phyloP scores from a whole-genome alignment of 2,888 invertebrate species.

The Drosophila sordidula region DNA sequence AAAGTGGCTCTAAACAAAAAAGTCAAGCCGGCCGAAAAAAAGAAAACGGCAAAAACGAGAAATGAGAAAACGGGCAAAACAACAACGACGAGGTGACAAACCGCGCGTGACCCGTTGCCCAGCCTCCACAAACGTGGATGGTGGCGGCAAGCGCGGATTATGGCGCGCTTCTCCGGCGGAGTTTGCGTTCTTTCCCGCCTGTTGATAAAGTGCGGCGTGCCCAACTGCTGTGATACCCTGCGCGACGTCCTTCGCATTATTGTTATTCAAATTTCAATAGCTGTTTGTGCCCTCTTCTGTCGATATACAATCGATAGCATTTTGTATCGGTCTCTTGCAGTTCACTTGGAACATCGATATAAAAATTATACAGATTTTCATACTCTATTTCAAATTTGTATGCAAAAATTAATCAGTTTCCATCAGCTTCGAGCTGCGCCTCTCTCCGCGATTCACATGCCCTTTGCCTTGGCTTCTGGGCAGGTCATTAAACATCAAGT shows the following conservation, averaged over 20 bases:
- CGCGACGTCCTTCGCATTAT: background rate
- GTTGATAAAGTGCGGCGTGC: constrained; percentile 26
- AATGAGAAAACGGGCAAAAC: constrained; percentile 10
- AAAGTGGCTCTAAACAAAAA: constrained; percentile 4
- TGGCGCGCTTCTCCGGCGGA: constrained; percentile 61
- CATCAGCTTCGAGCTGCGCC: no score
- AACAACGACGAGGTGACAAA: constrained; percentile 71
- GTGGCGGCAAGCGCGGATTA: constrained; percentile 73
- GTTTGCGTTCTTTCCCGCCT: constrained; percentile 6
- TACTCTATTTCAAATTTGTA: no score
- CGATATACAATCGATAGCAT: no score
- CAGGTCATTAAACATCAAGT: constrained; percentile 39
- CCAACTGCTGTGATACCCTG: constrained; percentile 23
- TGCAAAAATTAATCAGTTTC: no score
- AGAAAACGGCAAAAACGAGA: constrained; percentile 5
- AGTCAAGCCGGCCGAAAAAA: constrained; percentile 9
- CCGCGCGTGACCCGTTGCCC: constrained; percentile 61
- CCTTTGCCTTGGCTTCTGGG: background rate
- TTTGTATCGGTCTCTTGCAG: no score
- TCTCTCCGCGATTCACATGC: background rate
- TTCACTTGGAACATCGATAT: no score
- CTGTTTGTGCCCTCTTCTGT: no score
- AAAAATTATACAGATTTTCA: no score
- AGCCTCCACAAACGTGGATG: constrained; percentile 27
- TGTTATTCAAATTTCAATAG: no score